Percentiles rank a stretch among this genome's conserved stretches.
phyloP scores from a whole-genome alignment of 2,113 vertebrate species.

The Pomatostomus ruficeps region DNA sequence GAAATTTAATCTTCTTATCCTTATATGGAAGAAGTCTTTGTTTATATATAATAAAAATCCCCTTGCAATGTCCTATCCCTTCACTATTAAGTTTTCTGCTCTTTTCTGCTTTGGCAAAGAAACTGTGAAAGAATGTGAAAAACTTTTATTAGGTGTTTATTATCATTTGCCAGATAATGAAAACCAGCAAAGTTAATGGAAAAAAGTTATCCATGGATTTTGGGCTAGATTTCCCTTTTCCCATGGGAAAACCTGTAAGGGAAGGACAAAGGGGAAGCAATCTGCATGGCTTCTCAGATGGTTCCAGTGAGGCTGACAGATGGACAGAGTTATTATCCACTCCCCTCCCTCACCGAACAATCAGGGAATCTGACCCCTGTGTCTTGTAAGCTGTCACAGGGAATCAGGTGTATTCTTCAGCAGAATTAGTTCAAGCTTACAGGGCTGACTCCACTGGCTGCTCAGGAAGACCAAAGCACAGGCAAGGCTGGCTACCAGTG shows the following conservation, averaged over 20 bases:
- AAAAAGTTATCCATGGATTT: not conserved
- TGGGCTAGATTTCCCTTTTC: conserved; percentile 11
- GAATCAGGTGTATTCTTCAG: not conserved
- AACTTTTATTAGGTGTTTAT: conserved; percentile 37
- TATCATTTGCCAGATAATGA: not conserved
- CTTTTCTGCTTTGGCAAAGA: not conserved
- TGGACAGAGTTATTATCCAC: not conserved
- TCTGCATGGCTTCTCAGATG: not conserved
- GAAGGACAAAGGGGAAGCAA: not conserved
- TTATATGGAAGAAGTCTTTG: conserved; percentile 46
- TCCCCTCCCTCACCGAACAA: not conserved
- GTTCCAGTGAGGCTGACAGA: not conserved
- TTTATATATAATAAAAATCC: not conserved
- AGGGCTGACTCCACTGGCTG: not conserved
- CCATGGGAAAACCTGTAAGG: conserved; percentile 7
- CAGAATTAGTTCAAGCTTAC: not conserved
- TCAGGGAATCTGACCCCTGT: not conserved
- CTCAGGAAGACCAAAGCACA: not conserved
- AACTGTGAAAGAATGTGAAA: not conserved
- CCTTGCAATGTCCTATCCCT: not conserved
- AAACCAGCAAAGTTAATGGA: not conserved
- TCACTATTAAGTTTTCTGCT: not conserved
- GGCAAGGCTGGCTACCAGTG: not conserved
- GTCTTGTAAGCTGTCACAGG: not conserved
- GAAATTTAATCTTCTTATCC: conserved; percentile 66